A percentile compares a stretch with the other conserved stretches of the same genome.
Evolutionary conservation across 2,888 invertebrate genomes (phyloP).

Genomic region (Clivina fossor): DNA sequence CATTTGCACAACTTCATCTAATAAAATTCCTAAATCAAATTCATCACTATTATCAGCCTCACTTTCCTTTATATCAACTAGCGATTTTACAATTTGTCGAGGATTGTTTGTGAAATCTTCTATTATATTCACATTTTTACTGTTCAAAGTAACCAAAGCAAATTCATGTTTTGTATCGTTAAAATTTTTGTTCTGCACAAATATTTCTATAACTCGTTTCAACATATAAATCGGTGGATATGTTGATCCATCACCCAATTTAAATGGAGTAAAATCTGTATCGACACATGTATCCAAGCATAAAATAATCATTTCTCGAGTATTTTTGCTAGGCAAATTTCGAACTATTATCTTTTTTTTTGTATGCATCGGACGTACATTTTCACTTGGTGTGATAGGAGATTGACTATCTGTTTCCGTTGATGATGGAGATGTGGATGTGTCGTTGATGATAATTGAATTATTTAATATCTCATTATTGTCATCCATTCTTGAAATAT

Average conservation of each 20-base stretch:
- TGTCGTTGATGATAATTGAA: no score
- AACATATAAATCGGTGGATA: conserved; percentile 63
- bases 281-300: conserved; percentile 65
- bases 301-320: conserved; percentile 65
- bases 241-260: conserved; percentile 58
- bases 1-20: conserved; percentile 58
- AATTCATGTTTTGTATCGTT: conserved; percentile 65
- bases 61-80: conserved; percentile 61
- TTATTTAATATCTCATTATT: no score
- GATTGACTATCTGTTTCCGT: no score
- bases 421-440: no score
- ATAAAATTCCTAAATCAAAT: conserved; percentile 61
- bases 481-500: no score
- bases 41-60: conserved; percentile 55
- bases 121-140: conserved; percentile 57
- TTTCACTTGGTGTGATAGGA: no score
- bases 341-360: conserved; percentile 2
- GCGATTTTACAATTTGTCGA: conserved; percentile 58
- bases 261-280: conserved; percentile 58
- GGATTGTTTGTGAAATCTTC: conserved; percentile 66
- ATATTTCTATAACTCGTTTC: conserved; percentile 64
- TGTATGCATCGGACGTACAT: no score
- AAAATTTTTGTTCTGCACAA: conserved; percentile 62
- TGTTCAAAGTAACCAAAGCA: conserved; percentile 62
- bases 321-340: conserved; percentile 55